Base-by-base conservation (phyloP, 2,888 invertebrate species). In the Psylliodes chrysocephalus region DNA sequence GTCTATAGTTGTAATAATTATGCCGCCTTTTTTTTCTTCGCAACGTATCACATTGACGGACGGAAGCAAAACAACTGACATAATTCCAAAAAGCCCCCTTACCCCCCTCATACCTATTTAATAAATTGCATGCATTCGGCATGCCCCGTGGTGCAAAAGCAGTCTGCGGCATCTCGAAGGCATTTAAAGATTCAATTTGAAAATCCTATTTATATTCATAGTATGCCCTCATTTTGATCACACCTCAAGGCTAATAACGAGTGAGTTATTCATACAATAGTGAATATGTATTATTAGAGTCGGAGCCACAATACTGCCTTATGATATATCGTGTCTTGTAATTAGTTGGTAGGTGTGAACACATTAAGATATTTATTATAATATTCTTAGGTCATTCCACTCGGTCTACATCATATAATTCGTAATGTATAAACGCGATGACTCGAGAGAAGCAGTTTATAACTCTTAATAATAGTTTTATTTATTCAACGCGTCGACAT, bases 291-390 rank as follows among this genome's bases (percentile, higher is more conserved):
- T 59, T 55, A 55, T 55, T 55, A 55, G 18, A 30, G 30, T 44
- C 40, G 18, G 44, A 33, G 46, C 28, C 30, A 55, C 40, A 44
- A 55, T 33, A 44, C n/a, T n/a, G n/a, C 44, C 55, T 59, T 30
- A 62, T 55, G 62, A 55, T 62, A 49, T 49, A 62, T 62, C 56
- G 51, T 42, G 47, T 55, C 18, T 30, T 18, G 46, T 62, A 62
- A 62, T 62, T 56, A 44, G 49, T 56, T 33, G 55, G 62, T 56
- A 56, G 62, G 62, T 62, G 62, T 62, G 62, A 62, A 62, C 56
- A 62, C 56, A 62, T 62, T 49, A 51, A 42, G 53, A 56, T 62
- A 56, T 56, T 62, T 51, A 51, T 51, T 44, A 56, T 44, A 62
- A 62, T 62, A 56, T 56, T 33, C 47, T 49, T 30, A 56, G 62